Evolutionary conservation across 2,797 vertebrate genomes (phyloP).

Genomic region (Macropus fuliginosus): DNA sequence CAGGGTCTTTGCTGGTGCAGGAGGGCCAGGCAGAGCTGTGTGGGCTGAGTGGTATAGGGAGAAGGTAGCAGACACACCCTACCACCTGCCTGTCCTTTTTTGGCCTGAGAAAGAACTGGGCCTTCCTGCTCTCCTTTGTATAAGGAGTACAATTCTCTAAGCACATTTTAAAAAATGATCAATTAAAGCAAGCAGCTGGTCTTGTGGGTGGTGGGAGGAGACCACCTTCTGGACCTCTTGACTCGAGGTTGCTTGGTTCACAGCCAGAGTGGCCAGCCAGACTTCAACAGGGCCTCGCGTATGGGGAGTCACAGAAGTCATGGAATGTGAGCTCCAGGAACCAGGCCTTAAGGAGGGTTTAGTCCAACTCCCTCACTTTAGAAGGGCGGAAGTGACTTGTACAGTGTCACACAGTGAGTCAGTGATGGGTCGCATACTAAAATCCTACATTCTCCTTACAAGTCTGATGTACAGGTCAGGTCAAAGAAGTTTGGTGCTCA

Average conservation of each 20-base stretch:
- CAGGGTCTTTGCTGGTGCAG: neutral
- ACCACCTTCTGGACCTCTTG: neutral
- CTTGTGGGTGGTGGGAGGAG: neutral
- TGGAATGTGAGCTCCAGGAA: neutral
- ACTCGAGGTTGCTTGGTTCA: neutral
- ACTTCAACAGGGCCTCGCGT: neutral
- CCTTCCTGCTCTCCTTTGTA: neutral
- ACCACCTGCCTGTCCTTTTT: neutral
- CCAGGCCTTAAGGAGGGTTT: neutral
- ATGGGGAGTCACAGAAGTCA: neutral
- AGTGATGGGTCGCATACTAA: neutral
- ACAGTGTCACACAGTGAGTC: neutral
- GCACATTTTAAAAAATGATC: neutral
- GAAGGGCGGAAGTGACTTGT: neutral
- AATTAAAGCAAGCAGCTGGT: constrained; percentile 14
- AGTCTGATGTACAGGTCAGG: neutral
- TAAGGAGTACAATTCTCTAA: neutral
- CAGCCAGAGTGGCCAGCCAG: neutral
- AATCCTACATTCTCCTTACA: neutral
- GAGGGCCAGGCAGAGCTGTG: neutral
- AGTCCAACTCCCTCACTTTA: neutral
- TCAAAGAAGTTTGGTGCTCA: neutral
- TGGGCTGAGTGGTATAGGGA: neutral
- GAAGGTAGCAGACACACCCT: neutral
- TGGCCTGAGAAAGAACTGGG: neutral